These are phyloP conservation scores for Lasioglossum morio DNA, from an alignment of 2,888 invertebrate species.

Conservation along the genomic window DNA sequence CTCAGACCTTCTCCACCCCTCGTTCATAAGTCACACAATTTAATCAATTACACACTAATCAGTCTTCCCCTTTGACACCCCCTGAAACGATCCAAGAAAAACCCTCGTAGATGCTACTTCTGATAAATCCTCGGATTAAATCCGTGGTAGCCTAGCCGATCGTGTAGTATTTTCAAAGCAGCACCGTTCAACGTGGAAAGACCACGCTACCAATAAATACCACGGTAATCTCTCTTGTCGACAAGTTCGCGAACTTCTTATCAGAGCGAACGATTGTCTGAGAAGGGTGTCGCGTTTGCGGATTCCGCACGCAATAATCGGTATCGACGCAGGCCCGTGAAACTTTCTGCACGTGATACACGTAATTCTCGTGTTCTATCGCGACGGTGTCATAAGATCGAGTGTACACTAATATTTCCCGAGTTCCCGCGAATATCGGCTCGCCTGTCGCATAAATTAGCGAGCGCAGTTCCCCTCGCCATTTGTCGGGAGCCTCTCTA, in stretches of 20 bases:
- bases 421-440: slow-evolving; percentile 44
- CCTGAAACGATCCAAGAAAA: not conserved
- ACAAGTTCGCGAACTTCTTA: not conserved
- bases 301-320: slow-evolving; percentile 11
- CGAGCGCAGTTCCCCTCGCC: slow-evolving; percentile 18
- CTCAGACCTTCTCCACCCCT: not conserved
- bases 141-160: not conserved
- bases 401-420: slow-evolving; percentile 7
- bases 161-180: not conserved
- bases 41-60: not conserved
- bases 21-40: not conserved
- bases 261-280: not conserved
- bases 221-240: slow-evolving; percentile 4
- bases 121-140: not conserved
- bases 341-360: not conserved
- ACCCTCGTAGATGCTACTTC: not conserved
- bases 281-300: not conserved
- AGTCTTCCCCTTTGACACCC: not conserved
- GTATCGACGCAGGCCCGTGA: slow-evolving; percentile 1
- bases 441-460: slow-evolving; percentile 45
- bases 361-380: not conserved
- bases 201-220: not conserved
- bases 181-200: not conserved
- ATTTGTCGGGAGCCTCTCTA: slow-evolving; percentile 28
- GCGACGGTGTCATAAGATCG: not conserved